phyloP scores from a whole-genome alignment of 1,140 invertebrate species.

The Tetranychus cinnabarinus region DNA sequence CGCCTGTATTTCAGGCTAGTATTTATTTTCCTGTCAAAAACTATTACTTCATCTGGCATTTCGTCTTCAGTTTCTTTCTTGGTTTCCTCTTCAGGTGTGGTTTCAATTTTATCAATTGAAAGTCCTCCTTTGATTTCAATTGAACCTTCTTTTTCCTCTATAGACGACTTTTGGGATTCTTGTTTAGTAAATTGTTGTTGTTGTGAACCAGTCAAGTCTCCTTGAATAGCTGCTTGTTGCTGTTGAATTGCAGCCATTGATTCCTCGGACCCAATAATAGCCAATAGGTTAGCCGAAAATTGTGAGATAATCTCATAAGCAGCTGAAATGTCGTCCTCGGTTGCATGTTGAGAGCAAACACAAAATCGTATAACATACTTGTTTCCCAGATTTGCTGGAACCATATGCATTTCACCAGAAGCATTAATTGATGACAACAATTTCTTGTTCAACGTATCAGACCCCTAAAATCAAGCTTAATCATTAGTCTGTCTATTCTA shows the following conservation, averaged over 20 bases:
- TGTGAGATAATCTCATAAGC: constrained; percentile 68
- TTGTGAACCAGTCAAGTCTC: background rate
- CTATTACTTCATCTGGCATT: constrained; percentile 18
- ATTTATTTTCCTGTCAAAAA: constrained; percentile 26
- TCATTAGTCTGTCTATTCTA: too few relatives aligned
- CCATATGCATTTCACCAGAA: constrained; percentile 89
- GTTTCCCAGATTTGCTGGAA: constrained; percentile 52
- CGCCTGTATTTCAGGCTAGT: constrained; percentile 62
- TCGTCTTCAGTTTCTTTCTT: constrained; percentile 15
- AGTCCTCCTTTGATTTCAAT: background rate
- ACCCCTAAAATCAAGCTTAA: constrained; percentile 28
- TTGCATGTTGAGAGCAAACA: constrained; percentile 71
- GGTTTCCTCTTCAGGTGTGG: background rate
- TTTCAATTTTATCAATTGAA: background rate
- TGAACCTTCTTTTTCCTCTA: constrained; percentile 4
- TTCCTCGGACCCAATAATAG: constrained; percentile 17
- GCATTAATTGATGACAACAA: constrained; percentile 80
- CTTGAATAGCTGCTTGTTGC: background rate
- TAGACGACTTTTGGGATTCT: too few relatives aligned
- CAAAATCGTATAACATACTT: constrained; percentile 82
- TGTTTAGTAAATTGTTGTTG: too few relatives aligned
- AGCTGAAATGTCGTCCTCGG: constrained; percentile 45
- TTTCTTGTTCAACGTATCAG: constrained; percentile 76
- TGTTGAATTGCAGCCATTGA: too few relatives aligned
- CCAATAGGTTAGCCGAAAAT: constrained; percentile 52